phyloP scores from a whole-genome alignment of 1,140 invertebrate species.

The Neodiprion pinetum region DNA sequence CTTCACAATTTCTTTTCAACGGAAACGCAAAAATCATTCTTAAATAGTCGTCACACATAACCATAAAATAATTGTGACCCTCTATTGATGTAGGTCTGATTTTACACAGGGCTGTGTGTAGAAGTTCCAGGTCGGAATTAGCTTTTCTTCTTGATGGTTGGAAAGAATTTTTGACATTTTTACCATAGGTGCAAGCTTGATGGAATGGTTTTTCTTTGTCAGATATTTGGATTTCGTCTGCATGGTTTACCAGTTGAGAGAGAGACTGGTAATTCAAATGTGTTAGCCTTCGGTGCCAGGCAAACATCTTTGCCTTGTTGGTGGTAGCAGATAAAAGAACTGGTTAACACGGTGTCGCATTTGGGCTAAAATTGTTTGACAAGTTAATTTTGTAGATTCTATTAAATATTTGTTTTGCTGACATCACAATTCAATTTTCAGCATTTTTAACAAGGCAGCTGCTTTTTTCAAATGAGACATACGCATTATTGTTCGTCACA shows the following conservation, averaged over 20 bases:
- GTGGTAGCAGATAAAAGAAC: background rate
- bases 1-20: constrained; percentile 53
- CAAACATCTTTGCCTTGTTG: background rate
- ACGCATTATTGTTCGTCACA: background rate
- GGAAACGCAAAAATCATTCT: constrained; percentile 51
- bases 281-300: background rate
- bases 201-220: constrained; percentile 23
- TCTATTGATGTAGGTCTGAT: constrained; percentile 49
- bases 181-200: constrained; percentile 39
- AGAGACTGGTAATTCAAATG: background rate
- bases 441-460: too few species aligned
- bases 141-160: constrained; percentile 25
- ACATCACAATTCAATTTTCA: too few species aligned
- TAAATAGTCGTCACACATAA: constrained; percentile 57
- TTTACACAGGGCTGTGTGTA: constrained; percentile 56
- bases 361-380: background rate
- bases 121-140: constrained; percentile 31
- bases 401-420: background rate
- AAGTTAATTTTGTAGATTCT: background rate
- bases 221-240: background rate
- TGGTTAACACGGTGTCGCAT: background rate
- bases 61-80: constrained; percentile 51
- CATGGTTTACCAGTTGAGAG: background rate
- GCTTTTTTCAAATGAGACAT: too few species aligned
- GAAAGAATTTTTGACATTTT: constrained; percentile 37